Evolutionary conservation across 2,888 invertebrate genomes (phyloP).

Genomic region (Agrotis puta): DNA sequence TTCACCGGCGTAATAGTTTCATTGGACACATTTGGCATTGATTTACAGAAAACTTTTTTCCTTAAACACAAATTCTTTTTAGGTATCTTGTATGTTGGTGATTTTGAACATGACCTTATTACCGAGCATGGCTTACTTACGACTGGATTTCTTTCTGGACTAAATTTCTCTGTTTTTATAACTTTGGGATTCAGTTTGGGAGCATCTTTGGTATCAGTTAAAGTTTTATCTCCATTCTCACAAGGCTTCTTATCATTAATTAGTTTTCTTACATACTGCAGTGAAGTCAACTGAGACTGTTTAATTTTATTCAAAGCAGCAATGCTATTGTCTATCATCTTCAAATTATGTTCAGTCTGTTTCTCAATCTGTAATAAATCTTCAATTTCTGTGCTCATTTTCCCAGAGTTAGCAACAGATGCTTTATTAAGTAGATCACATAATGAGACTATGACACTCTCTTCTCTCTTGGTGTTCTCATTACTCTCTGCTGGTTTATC

Average conservation of each 20-base stretch:
- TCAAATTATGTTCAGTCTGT: slow-evolving; percentile 75
- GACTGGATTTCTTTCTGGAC: slow-evolving; percentile 62
- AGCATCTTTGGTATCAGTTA: slow-evolving; percentile 57
- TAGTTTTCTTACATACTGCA: slow-evolving; percentile 76
- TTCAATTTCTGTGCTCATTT: slow-evolving; percentile 72
- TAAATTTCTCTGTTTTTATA: slow-evolving; percentile 58
- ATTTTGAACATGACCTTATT: slow-evolving; percentile 76
- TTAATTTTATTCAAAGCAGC: slow-evolving; percentile 74
- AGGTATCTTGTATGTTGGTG: slow-evolving; percentile 84
- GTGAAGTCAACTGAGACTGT: slow-evolving; percentile 76
- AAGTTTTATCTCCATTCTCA: slow-evolving; percentile 64
- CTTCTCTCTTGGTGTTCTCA: slow-evolving; percentile 76
- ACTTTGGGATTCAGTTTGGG: slow-evolving; percentile 61
- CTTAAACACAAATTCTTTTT: slow-evolving; percentile 79
- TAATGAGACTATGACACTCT: slow-evolving; percentile 82
- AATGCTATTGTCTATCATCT: slow-evolving; percentile 78
- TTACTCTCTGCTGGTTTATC: slow-evolving; percentile 71
- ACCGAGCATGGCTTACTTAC: slow-evolving; percentile 73
- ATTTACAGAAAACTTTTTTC: slow-evolving; percentile 81
- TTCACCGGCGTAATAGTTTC: slow-evolving; percentile 73
- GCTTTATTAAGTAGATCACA: slow-evolving; percentile 84
- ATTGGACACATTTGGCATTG: slow-evolving; percentile 79
- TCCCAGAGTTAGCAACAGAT: slow-evolving; percentile 72
- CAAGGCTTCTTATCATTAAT: slow-evolving; percentile 73
- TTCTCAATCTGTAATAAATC: slow-evolving; percentile 77